A percentile compares a stretch with the other conserved stretches of the same genome.
These are phyloP conservation scores for Dinocampus coccinellae DNA, from an alignment of 2,888 invertebrate genomes.

Conservation along the genomic window DNA sequence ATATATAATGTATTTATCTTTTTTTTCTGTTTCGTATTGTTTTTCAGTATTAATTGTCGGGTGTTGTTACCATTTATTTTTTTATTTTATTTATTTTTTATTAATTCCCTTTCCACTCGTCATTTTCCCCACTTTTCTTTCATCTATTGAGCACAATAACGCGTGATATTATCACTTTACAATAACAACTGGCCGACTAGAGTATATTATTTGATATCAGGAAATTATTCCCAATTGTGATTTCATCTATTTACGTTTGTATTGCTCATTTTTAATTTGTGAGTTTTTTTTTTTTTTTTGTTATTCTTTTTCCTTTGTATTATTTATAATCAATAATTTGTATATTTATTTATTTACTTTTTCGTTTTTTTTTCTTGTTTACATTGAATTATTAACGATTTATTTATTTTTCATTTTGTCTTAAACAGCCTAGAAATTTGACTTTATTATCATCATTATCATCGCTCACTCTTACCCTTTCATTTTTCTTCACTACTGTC, in stretches of 20 bases:
- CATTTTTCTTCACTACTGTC: not conserved
- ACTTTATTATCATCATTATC: constrained; percentile 14
- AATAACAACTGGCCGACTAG: constrained; percentile 51
- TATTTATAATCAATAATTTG: constrained; percentile 31
- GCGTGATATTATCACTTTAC: not conserved
- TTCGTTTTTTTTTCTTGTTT: not conserved
- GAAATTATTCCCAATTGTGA: constrained; percentile 61
- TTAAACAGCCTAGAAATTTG: constrained; percentile 2
- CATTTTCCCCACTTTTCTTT: not conserved
- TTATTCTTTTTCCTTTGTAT: too few species aligned
- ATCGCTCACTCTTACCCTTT: not conserved
- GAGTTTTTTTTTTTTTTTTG: too few species aligned
- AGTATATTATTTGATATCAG: constrained; percentile 64
- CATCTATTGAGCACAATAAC: constrained; percentile 6
- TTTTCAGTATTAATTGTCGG: constrained; percentile 16
- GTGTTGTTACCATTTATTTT: too few species aligned
- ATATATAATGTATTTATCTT: constrained; percentile 25
- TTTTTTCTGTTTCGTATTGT: not conserved
- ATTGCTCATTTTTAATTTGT: constrained; percentile 52
- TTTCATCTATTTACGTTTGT: constrained; percentile 7
- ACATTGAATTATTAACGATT: constrained; percentile 11
- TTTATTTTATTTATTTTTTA: constrained; percentile 13
- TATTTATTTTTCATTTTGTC: constrained; percentile 5
- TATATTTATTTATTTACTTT: constrained; percentile 10
- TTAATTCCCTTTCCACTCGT: constrained; percentile 1